Conservation (phyloP, 2,797 vertebrate genomes). For the Synanceia verrucosa region DNA sequence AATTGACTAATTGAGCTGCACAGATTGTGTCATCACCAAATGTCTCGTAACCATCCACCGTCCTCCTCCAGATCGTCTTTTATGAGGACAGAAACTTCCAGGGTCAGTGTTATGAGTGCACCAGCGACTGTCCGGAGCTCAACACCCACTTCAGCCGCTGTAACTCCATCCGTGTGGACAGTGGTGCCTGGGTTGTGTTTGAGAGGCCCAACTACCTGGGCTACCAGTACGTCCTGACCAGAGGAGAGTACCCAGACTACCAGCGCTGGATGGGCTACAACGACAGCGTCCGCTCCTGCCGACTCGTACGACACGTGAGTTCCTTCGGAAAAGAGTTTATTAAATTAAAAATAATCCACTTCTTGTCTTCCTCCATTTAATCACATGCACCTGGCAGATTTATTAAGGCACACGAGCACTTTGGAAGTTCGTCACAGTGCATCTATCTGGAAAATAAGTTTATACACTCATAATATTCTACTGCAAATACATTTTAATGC, state of each 20-base stretch:
- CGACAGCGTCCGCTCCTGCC: conserved; percentile 71
- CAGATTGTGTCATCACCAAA: neutral
- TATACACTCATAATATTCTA: too few species aligned
- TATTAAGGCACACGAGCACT: too few species aligned
- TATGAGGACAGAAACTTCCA: conserved; percentile 75
- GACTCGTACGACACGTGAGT: conserved; percentile 62
- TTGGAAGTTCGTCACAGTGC: too few species aligned
- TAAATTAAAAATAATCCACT: too few species aligned
- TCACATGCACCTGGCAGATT: too few species aligned
- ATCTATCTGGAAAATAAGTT: too few species aligned
- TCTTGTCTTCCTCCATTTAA: too few species aligned
- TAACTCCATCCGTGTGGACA: conserved; percentile 72
- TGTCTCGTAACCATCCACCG: neutral
- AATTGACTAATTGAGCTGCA: too few species aligned
- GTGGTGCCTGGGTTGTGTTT: conserved; percentile 69
- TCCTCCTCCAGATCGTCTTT: conserved; percentile 66
- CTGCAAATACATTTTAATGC: too few species aligned
- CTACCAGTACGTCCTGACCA: conserved; percentile 69
- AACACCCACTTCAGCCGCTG: conserved; percentile 63
- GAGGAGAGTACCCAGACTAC: conserved; percentile 71
- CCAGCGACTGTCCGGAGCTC: conserved; percentile 70
- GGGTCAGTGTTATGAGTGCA: conserved; percentile 69
- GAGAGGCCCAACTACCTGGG: conserved; percentile 74
- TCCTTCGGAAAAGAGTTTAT: neutral
- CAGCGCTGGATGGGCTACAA: conserved; percentile 74